phyloP scores from a whole-genome alignment of 2,888 invertebrate genomes.

The Sminthurides aquaticus region DNA sequence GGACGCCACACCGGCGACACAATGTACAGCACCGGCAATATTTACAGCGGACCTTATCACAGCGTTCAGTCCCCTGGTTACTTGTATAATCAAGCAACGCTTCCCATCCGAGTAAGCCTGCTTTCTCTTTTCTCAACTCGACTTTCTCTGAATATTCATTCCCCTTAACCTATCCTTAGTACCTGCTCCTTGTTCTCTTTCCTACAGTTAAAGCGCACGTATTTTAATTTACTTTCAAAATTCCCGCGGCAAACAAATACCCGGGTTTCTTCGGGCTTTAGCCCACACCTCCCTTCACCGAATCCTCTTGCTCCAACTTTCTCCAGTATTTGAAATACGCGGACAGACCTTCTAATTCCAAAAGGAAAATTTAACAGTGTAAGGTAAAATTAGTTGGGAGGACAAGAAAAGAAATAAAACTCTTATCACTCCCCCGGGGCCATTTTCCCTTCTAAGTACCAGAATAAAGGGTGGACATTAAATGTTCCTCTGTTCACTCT shows the following conservation, averaged over 20 bases:
- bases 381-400: background rate
- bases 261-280: no score
- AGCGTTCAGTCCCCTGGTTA: constrained; percentile 56
- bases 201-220: no score
- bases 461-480: constrained; percentile 2
- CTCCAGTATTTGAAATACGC: no score
- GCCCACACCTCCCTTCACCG: no score
- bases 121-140: no score
- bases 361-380: background rate
- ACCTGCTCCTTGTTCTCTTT: no score
- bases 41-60: constrained; percentile 78
- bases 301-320: no score
- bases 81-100: constrained; percentile 40
- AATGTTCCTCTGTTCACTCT: background rate
- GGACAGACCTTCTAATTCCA: background rate
- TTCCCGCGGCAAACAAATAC: no score
- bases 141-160: no score
- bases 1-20: constrained; percentile 57
- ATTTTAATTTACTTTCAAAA: no score
- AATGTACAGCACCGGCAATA: constrained; percentile 74
- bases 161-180: no score
- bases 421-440: constrained; percentile 4
- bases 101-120: constrained; percentile 37
- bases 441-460: background rate
- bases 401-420: constrained; percentile 1